phyloP scores from a whole-genome alignment of 2,113 vertebrate genomes.

The Panthera uncia region DNA sequence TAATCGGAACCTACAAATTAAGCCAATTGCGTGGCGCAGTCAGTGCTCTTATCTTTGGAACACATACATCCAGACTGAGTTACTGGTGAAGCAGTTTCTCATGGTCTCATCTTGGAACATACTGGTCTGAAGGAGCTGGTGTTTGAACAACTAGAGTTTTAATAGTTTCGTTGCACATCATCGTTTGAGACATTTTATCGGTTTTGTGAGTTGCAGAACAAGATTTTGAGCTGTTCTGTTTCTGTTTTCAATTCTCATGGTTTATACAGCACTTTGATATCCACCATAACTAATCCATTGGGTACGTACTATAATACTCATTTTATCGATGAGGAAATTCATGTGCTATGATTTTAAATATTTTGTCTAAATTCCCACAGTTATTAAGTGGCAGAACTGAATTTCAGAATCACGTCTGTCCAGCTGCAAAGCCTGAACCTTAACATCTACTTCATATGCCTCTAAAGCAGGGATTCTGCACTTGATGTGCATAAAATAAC shows the following conservation, averaged over 20 bases:
- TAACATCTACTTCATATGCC: background rate
- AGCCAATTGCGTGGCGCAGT: background rate
- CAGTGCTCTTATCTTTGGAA: background rate
- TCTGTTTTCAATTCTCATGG: constrained; percentile 44
- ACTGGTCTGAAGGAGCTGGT: background rate
- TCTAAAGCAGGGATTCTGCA: background rate
- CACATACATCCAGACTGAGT: background rate
- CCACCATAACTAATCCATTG: constrained; percentile 1
- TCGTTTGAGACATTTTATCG: background rate
- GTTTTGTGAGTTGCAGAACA: background rate
- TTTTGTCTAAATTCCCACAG: constrained; percentile 36
- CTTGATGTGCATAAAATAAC: background rate
- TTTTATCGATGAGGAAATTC: constrained; percentile 8
- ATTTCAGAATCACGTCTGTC: background rate
- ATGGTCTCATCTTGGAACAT: background rate
- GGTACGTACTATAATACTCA: background rate
- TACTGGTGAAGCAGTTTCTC: background rate
- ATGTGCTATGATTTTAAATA: background rate
- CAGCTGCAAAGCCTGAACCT: background rate
- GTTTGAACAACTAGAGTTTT: background rate
- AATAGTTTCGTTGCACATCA: background rate
- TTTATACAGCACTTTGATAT: background rate
- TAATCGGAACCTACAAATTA: background rate
- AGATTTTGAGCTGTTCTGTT: background rate
- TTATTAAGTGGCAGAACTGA: constrained; percentile 25